phyloP scores from a whole-genome alignment of 2,113 vertebrate species.

The Chroicocephalus ridibundus region DNA sequence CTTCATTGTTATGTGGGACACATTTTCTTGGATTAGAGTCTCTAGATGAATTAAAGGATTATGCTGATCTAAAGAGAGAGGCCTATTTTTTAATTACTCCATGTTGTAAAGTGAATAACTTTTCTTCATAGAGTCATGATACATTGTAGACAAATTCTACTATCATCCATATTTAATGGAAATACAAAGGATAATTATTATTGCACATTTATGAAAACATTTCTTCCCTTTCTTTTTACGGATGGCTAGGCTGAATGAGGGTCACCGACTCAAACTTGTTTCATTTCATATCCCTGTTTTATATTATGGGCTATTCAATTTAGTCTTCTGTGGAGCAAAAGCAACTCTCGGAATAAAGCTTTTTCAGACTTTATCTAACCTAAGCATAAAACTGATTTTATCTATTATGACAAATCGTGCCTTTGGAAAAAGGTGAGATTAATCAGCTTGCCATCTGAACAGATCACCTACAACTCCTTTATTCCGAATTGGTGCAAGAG shows the following conservation, averaged over 20 bases:
- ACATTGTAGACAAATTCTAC: not conserved
- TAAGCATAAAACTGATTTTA: slow-evolving; percentile 1
- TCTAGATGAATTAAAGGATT: not conserved
- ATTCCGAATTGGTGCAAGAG: not conserved
- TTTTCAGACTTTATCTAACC: not conserved
- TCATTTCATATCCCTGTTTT: not conserved
- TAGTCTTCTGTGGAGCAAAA: not conserved
- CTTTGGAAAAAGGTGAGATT: slow-evolving; percentile 31
- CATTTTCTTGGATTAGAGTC: not conserved
- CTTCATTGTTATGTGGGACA: not conserved
- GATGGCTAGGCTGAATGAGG: not conserved
- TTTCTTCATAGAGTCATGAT: not conserved
- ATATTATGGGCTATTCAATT: not conserved
- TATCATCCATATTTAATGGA: not conserved
- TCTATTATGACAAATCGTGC: slow-evolving; percentile 6
- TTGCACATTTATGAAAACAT: not conserved
- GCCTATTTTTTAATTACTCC: not conserved
- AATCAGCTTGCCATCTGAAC: slow-evolving; percentile 27
- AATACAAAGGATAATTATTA: not conserved
- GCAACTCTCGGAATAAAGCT: not conserved
- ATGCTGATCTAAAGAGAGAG: not conserved
- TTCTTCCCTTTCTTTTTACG: not conserved
- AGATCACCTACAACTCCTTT: not conserved
- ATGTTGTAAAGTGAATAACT: not conserved
- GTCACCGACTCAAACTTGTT: not conserved